Evolutionary conservation across 2,888 invertebrate species (phyloP), one percentile per base, ranked within the genome.

Genomic region (Catocala fraxini): DNA sequence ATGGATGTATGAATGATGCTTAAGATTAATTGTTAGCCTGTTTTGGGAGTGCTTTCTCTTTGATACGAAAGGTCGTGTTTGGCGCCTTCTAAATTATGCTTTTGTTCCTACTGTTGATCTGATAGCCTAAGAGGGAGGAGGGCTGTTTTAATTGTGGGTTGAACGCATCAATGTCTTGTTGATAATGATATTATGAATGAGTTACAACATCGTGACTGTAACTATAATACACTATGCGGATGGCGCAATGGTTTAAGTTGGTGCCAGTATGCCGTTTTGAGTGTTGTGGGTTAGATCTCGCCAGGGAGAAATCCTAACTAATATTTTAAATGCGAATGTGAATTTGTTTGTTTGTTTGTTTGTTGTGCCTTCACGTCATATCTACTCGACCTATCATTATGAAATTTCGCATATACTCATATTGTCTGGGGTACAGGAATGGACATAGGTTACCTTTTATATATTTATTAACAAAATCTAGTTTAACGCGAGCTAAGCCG

Each of bases 21-120:
- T 56, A 7, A 76, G 75, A 72, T 75, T 75, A 75, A 75, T 77
- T 75, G 77, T 77, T 77, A 68, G 75, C 77, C 70, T 59, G 59
- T 66, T 77, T 77, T 63, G 73, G 68, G 33, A 35, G n/a, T 39
- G 43, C 73, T 77, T 77, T 77, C 77, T 67, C 70, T 71, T 48
- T 57, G 56, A 59, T 65, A 61, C 58, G 47, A 53, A 34, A 48
- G 49, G 56, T 65, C 55, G 67, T 61, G 72, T 58, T 52, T 56
- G 52, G 42, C 66, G 64, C 68, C 65, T 65, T 64, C 67, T 72
- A 52, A 53, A 68, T 61, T 64, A 52, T 63, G 9, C 25, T 66
- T 58, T 56, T 54, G 62, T 73, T 54, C 64, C 62, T 75, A 59
- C 70, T 70, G 75, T 65, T 62, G 46, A 51, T 56, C 55, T 35